Evolutionary conservation across 1,140 invertebrate genomes (phyloP).

Genomic region (Heterodera carotae): DNA sequence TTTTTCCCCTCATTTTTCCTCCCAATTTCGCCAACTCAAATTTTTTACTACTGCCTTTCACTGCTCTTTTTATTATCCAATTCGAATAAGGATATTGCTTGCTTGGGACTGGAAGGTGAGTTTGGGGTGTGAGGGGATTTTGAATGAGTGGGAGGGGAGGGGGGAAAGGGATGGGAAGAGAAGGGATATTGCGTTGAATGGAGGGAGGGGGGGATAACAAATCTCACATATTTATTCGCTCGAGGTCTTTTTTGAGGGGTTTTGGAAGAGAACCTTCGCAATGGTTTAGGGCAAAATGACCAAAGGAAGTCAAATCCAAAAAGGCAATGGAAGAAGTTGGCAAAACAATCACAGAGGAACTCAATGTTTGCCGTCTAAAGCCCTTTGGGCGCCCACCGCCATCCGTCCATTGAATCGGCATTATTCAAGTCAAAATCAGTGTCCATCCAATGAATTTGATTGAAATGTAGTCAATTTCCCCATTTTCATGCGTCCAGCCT

Average conservation of each 20-base stretch:
- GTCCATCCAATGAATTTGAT: too few species aligned
- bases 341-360: too few species aligned
- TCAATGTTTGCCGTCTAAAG: too few species aligned
- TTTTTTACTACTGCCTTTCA: neutral
- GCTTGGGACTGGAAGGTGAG: neutral
- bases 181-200: too few species aligned
- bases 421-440: too few species aligned
- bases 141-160: neutral
- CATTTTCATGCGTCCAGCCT: neutral
- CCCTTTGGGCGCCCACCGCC: too few species aligned
- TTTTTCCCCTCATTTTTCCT: neutral
- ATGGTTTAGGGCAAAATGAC: too few species aligned
- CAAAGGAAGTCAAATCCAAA: too few species aligned
- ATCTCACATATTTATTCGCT: neutral
- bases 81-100: constrained; percentile 5
- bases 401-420: too few species aligned
- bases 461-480: too few species aligned
- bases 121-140: neutral
- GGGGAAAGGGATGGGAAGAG: too few species aligned
- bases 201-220: neutral
- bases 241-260: neutral
- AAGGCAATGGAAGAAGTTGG: neutral
- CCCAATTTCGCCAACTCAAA: neutral
- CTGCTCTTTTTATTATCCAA: neutral
- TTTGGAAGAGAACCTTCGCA: too few species aligned